Evolutionary conservation across 2,113 vertebrate species (phyloP).

Genomic region (Gadus macrocephalus): DNA sequence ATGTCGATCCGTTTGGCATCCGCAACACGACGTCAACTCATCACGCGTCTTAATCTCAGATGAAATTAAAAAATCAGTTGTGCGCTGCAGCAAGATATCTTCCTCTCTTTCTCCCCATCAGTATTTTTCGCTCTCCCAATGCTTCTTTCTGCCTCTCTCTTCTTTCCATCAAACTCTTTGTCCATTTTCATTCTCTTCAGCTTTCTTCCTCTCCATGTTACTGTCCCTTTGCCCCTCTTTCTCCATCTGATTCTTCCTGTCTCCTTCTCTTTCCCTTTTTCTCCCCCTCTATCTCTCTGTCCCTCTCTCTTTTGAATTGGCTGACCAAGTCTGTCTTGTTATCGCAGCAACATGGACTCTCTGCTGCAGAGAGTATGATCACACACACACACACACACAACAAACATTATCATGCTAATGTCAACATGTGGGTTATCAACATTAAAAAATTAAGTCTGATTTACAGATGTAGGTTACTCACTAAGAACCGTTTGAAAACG

Average conservation of each 20-base stretch:
- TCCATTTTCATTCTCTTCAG: conserved; percentile 1
- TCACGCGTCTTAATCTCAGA: conserved; percentile 42
- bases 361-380: conserved; percentile 8
- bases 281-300: conserved; percentile 13
- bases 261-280: conserved; percentile 15
- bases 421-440: no score
- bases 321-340: no score
- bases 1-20: conserved; percentile 8
- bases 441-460: no score
- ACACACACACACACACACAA: no score
- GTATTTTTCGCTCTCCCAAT: neutral
- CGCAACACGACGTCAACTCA: conserved; percentile 31
- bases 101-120: neutral
- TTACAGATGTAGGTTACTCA: no score
- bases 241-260: neutral
- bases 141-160: conserved; percentile 19
- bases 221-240: conserved; percentile 15
- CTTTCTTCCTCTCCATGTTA: conserved; percentile 8
- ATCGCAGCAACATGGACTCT: no score
- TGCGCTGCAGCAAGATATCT: conserved; percentile 14
- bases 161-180: no score
- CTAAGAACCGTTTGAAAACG: no score
- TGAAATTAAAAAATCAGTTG: conserved; percentile 50
- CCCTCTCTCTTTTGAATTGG: neutral
- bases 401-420: neutral